Base-by-base conservation (phyloP, 2,113 vertebrate genomes). In the Labrus mixtus region DNA sequence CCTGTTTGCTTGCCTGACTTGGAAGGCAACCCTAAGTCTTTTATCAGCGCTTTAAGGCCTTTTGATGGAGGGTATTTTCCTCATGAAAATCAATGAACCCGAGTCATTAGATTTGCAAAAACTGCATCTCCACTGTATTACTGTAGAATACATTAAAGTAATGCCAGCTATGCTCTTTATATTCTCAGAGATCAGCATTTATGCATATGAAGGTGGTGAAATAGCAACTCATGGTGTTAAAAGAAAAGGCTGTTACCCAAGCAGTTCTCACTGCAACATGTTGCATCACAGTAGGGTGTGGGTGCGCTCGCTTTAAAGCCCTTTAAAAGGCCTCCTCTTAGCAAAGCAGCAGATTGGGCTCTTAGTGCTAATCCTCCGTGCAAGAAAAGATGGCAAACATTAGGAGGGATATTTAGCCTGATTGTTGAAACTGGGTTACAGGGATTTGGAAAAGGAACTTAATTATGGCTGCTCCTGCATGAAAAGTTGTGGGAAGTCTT, bases 231-330 rank as follows among this genome's bases (percentile, higher is more conserved):
- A 79, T 87, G 83, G 83, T 87, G 83, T 83, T 68, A 78, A 91
- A 73, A 85, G 63, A 90, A 86, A 51, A 85, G 72, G 54, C 73
- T 76, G 79, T 91, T 92, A 89, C 87, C 79, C 82, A 91, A 88
- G 89, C 89, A 82, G 50, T 82, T 91, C 55, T 88, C 66, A 87
- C 80, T 90, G 87, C 84, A 90, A 90, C 90, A 86, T 89, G 88
- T 93, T 93, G 92, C 92, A 91, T 93, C 92, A 93, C 92, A 87
- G 87, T 66, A 79, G 87, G 89, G 87, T 88, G 90, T 88, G 89
- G 82, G 88, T 81, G 81, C 75, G 10, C 68, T 78, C 71, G 79
- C 43, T 87, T 85, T 88, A 90, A 91, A 88, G 68, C 79, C 82
- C 64, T 68, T 91, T 89, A 85, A 90, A 87, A 89, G 81, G 80